Evolutionary conservation across 2,797 vertebrate species (phyloP).

Genomic region (Sphenopsis melanotis): DNA sequence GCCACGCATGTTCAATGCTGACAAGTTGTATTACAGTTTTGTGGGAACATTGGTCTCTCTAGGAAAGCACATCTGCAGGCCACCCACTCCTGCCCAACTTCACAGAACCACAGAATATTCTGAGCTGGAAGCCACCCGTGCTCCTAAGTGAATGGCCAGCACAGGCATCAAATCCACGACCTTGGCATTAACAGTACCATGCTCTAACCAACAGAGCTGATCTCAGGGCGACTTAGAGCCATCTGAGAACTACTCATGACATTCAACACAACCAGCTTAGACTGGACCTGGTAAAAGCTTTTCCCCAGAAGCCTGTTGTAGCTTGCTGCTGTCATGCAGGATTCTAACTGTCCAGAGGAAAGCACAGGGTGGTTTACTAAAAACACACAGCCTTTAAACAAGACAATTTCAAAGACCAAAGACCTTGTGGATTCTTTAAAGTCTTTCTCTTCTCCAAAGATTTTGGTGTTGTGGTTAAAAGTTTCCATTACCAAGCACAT

Average conservation of each 20-base stretch:
- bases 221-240: background rate
- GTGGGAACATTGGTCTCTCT: background rate
- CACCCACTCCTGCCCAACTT: background rate
- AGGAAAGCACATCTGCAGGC: background rate
- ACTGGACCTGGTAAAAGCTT: background rate
- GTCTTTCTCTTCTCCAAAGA: background rate
- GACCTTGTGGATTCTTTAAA: background rate
- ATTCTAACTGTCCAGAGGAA: background rate
- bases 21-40: background rate
- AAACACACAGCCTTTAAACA: background rate
- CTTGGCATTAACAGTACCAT: background rate
- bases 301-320: background rate
- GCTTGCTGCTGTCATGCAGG: background rate
- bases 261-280: background rate
- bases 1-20: rapidly evolving
- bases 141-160: background rate
- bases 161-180: background rate
- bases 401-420: background rate
- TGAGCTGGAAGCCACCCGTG: background rate
- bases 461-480: background rate
- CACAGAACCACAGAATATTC: background rate
- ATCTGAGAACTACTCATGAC: background rate
- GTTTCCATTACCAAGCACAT: background rate
- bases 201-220: background rate
- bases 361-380: background rate